Evolutionary conservation across 2,888 invertebrate species (phyloP).

Genomic region (Scaeva pyrastri): DNA sequence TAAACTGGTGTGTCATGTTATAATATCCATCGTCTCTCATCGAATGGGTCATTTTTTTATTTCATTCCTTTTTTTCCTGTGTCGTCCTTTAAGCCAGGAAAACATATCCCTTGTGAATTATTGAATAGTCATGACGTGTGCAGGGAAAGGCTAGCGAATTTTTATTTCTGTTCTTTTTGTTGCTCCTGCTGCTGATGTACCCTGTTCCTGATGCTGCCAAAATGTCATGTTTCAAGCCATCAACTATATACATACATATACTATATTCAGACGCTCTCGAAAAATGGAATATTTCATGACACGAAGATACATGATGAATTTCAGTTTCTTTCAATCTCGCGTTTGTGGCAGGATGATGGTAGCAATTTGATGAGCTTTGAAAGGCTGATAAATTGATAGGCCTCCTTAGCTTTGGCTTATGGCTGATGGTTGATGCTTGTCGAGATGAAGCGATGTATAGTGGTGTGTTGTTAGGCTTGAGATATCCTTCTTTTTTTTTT

Average conservation of each 20-base stretch:
- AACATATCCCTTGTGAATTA: constrained; percentile 70
- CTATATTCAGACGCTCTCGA: neutral
- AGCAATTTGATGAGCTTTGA: constrained; percentile 59
- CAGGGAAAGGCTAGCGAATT: constrained; percentile 34
- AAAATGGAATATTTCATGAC: constrained; percentile 53
- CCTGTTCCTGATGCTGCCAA: neutral
- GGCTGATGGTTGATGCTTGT: neutral
- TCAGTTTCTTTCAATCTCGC: constrained; percentile 59
- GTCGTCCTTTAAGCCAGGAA: constrained; percentile 26
- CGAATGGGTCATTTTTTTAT: constrained; percentile 46
- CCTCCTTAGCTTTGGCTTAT: constrained; percentile 23
- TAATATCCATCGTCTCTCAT: constrained; percentile 46
- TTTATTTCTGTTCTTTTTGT: constrained; percentile 11
- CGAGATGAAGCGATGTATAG: neutral
- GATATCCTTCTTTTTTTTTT: constrained; percentile 24
- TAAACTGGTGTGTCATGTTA: constrained; percentile 55
- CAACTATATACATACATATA: neutral
- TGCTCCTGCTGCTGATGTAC: neutral
- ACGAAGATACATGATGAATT: constrained; percentile 54
- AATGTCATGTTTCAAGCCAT: neutral
- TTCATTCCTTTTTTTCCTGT: neutral
- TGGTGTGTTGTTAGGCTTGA: constrained; percentile 14
- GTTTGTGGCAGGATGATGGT: neutral
- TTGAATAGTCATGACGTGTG: constrained; percentile 50
- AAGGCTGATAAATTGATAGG: constrained; percentile 68